A percentile compares a stretch with the other conserved stretches of the same genome.
phyloP scores from a whole-genome alignment of 2,113 vertebrate species.

The Neogale vison region DNA sequence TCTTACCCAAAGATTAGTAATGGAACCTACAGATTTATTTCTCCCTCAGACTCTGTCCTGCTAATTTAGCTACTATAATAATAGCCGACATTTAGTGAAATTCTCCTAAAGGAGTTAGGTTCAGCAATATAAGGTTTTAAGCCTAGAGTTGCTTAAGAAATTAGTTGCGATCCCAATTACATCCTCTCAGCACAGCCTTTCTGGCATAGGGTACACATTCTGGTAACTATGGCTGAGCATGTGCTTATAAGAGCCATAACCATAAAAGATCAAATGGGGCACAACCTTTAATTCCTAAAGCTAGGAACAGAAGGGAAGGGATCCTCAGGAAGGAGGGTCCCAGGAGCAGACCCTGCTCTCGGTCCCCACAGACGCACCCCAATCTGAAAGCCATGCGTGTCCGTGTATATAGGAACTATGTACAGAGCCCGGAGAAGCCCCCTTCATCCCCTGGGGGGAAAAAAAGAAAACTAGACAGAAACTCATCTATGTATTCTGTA shows the following conservation, averaged over 20 bases:
- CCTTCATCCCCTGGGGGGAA: slow-evolving; percentile 23
- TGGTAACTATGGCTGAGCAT: background rate
- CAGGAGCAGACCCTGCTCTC: slow-evolving; percentile 60
- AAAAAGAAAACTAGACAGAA: slow-evolving; percentile 76
- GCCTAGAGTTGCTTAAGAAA: background rate
- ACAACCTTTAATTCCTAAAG: background rate
- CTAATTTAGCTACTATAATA: background rate
- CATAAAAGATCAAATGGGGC: background rate
- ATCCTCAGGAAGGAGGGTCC: slow-evolving; percentile 54
- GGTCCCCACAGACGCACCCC: slow-evolving; percentile 69
- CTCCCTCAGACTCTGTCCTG: background rate
- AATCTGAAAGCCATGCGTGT: slow-evolving; percentile 80
- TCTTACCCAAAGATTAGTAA: background rate
- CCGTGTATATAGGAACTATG: slow-evolving; percentile 78
- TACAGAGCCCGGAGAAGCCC: slow-evolving; percentile 73
- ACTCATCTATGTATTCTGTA: slow-evolving; percentile 86
- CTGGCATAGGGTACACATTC: background rate
- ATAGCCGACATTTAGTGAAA: background rate
- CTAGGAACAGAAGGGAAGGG: slow-evolving; percentile 44
- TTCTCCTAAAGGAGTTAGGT: background rate
- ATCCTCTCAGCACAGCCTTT: background rate
- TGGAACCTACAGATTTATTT: background rate
- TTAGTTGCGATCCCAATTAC: background rate
- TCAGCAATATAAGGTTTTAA: background rate
- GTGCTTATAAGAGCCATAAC: background rate